A percentile compares a stretch with the other conserved stretches of the same genome.
These are phyloP conservation scores for Stramonita haemastoma DNA, from an alignment of 2,888 invertebrate species.

Conservation along the genomic window DNA sequence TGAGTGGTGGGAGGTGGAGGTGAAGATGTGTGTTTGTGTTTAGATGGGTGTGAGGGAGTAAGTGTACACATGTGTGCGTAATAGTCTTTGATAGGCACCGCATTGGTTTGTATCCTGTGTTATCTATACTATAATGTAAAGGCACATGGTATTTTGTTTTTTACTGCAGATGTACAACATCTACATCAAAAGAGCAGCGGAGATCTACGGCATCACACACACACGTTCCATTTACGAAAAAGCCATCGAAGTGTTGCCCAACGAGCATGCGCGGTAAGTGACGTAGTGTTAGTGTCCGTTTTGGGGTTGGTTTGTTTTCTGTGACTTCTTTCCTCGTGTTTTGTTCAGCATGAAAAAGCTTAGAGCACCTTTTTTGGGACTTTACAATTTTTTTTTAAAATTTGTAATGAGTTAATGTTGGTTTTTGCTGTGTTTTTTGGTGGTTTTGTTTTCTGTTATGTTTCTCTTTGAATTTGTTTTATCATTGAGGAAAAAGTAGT, in stretches of 20 bases:
- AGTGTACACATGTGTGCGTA: not conserved
- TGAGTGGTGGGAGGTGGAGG: too few relatives aligned
- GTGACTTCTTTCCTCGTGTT: too few relatives aligned
- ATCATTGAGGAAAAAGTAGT: too few relatives aligned
- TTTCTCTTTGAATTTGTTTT: too few relatives aligned
- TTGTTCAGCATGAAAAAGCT: too few relatives aligned
- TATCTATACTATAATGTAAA: not conserved
- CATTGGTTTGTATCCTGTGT: not conserved
- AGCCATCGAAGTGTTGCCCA: slow-evolving; percentile 94
- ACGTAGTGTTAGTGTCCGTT: too few relatives aligned
- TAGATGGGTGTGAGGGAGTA: not conserved
- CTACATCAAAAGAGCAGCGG: slow-evolving; percentile 98
- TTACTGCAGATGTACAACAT: slow-evolving; percentile 91
- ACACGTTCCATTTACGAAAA: slow-evolving; percentile 98
- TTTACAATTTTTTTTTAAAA: too few relatives aligned
- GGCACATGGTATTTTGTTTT: not conserved
- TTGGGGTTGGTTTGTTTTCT: too few relatives aligned
- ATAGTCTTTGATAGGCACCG: not conserved
- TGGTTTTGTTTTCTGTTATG: too few relatives aligned
- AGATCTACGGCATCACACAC: slow-evolving; percentile 97
- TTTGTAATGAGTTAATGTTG: too few relatives aligned
- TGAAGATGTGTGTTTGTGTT: not conserved
- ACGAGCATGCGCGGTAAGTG: slow-evolving; percentile 85
- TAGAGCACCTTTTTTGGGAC: too few relatives aligned
- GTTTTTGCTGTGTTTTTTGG: too few relatives aligned